phyloP scores from a whole-genome alignment of 2,113 vertebrate genomes.

The Pedionomus torquatus region DNA sequence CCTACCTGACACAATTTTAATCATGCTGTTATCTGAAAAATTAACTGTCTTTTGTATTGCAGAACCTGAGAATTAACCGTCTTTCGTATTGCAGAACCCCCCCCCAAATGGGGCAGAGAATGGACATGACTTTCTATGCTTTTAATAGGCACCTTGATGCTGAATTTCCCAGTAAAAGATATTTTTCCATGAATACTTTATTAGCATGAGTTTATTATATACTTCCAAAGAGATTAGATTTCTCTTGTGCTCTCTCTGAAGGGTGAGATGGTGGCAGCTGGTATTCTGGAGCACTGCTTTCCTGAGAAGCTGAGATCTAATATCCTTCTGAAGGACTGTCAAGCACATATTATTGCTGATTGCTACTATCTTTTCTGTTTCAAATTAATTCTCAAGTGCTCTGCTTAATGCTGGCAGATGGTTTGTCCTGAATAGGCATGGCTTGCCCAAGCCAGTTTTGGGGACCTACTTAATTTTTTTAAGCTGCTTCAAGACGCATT shows the following conservation, averaged over 20 bases:
- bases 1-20: not conserved
- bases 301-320: not conserved
- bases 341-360: not conserved
- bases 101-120: not conserved
- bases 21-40: not conserved
- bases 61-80: not conserved
- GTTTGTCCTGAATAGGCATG: not conserved
- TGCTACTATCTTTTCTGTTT: not conserved
- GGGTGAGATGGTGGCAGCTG: not conserved
- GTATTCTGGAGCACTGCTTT: not conserved
- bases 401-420: not conserved
- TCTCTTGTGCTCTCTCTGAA: not conserved
- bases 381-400: not conserved
- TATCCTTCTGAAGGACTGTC: not conserved
- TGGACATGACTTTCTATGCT: not conserved
- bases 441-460: not conserved
- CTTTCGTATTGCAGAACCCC: not conserved
- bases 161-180: not conserved
- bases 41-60: not conserved
- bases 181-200: not conserved
- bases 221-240: not conserved
- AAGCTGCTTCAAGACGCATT: not conserved
- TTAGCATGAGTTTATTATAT: not conserved
- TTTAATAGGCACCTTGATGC: not conserved
- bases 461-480: not conserved